These are phyloP conservation scores for Solea senegalensis DNA, from an alignment of 2,113 vertebrate genomes.

Conservation along the genomic window DNA sequence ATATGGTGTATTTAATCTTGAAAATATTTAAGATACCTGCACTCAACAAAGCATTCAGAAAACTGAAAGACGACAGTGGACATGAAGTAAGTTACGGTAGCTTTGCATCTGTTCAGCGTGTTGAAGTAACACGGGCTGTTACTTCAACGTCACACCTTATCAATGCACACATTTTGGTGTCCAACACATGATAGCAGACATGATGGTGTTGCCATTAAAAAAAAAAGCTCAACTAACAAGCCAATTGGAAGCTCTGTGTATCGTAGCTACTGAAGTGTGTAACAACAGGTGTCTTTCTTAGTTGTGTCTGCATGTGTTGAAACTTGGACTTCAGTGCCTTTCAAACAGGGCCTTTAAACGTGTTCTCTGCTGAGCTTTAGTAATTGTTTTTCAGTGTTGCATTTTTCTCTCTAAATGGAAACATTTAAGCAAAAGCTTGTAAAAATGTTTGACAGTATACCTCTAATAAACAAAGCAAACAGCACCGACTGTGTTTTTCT, in stretches of 20 bases:
- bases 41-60: constrained; percentile 65
- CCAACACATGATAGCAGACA: constrained; percentile 52
- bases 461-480: constrained; percentile 81
- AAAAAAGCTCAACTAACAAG: constrained; percentile 71
- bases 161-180: constrained; percentile 59
- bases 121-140: constrained; percentile 66
- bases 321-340: constrained; percentile 72
- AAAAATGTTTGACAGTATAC: constrained; percentile 80
- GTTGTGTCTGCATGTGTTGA: constrained; percentile 70
- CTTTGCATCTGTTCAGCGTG: constrained; percentile 62
- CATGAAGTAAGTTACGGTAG: constrained; percentile 61
- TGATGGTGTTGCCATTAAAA: constrained; percentile 48
- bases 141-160: constrained; percentile 31
- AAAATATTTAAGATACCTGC: constrained; percentile 79
- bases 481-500: constrained; percentile 49
- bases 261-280: constrained; percentile 72
- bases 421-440: constrained; percentile 78
- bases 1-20: constrained; percentile 82
- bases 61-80: constrained; percentile 50
- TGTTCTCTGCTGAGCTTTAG: constrained; percentile 69
- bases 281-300: constrained; percentile 71
- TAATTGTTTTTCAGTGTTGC: constrained; percentile 71
- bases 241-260: constrained; percentile 61
- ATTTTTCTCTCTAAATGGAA: constrained; percentile 70
- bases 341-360: constrained; percentile 55